Evolutionary conservation across 2,888 invertebrate genomes (phyloP).

Genomic region (Unio pictorum): DNA sequence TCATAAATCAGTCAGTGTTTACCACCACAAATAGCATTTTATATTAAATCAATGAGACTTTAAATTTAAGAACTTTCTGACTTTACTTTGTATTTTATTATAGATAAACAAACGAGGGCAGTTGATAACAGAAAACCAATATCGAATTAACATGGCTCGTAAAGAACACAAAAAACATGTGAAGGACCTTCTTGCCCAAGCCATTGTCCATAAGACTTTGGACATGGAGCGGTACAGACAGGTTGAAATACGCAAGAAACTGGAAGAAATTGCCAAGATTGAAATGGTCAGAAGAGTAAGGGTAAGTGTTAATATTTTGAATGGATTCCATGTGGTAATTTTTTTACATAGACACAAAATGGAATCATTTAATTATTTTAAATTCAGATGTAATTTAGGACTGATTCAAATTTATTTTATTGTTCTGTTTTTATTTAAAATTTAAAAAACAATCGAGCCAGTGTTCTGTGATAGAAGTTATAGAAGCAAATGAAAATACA

Average conservation of each 20-base stretch:
- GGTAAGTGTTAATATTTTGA: conserved; percentile 50
- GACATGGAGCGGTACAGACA: conserved; percentile 67
- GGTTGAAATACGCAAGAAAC: conserved; percentile 64
- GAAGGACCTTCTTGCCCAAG: conserved; percentile 70
- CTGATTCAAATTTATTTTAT: no score
- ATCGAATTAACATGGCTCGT: conserved; percentile 65
- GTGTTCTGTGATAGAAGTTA: no score
- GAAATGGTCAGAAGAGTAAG: conserved; percentile 68
- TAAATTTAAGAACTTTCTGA: background rate
- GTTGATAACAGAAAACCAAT: conserved; percentile 67
- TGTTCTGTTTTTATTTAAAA: no score
- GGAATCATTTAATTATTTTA: no score
- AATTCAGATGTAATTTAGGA: no score
- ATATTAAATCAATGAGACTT: background rate
- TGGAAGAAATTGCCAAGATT: conserved; percentile 71
- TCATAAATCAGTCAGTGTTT: no score
- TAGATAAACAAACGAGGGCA: conserved; percentile 66
- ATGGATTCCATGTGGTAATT: background rate
- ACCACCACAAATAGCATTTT: background rate
- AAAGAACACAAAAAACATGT: conserved; percentile 70
- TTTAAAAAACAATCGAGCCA: no score
- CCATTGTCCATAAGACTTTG: conserved; percentile 70
- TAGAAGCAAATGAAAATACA: no score
- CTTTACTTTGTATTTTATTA: conserved; percentile 5
- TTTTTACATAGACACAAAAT: no score